Percentiles rank a stretch among this genome's conserved stretches.
Conservation (phyloP, 64 coral and sea anemone genomes). For the Pachyseris speciosa region DNA sequence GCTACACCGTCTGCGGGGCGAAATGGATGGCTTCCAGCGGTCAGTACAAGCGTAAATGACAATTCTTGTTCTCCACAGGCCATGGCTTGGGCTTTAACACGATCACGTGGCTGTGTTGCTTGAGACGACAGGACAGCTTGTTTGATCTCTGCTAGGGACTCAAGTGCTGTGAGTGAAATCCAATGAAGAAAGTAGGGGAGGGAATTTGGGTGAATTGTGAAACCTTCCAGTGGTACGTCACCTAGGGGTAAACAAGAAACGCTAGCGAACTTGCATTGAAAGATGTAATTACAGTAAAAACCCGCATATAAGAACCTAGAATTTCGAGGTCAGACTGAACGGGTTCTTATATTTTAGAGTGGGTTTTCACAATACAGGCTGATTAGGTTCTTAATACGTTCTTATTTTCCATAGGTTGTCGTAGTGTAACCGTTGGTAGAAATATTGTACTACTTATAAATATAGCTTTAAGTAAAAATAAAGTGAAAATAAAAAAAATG, state of each 20-base stretch:
- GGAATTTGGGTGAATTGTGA: conserved; percentile 15
- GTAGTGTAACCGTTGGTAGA: too few species aligned
- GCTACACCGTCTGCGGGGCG: background rate
- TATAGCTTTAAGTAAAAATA: too few species aligned
- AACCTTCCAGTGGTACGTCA: conserved; percentile 51
- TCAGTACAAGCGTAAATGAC: conserved; percentile 8
- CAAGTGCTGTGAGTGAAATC: conserved; percentile 52
- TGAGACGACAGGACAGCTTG: conserved; percentile 46
- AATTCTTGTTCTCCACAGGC: conserved; percentile 15
- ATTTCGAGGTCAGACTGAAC: too few species aligned
- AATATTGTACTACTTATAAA: too few species aligned
- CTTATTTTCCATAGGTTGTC: too few species aligned
- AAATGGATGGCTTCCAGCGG: background rate
- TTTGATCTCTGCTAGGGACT: conserved; percentile 69
- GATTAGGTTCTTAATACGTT: too few species aligned
- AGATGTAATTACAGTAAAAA: too few species aligned
- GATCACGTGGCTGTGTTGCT: background rate
- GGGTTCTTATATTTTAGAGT: too few species aligned
- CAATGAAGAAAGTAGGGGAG: conserved; percentile 81
- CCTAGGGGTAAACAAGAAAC: background rate
- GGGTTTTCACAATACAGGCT: too few species aligned
- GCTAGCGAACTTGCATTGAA: too few species aligned
- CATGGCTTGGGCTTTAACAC: conserved; percentile 42
- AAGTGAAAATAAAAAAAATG: too few species aligned
- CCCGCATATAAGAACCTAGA: too few species aligned